These are phyloP conservation scores for Thymelicus acteon DNA, from an alignment of 2,888 invertebrate genomes.

Conservation along the genomic window DNA sequence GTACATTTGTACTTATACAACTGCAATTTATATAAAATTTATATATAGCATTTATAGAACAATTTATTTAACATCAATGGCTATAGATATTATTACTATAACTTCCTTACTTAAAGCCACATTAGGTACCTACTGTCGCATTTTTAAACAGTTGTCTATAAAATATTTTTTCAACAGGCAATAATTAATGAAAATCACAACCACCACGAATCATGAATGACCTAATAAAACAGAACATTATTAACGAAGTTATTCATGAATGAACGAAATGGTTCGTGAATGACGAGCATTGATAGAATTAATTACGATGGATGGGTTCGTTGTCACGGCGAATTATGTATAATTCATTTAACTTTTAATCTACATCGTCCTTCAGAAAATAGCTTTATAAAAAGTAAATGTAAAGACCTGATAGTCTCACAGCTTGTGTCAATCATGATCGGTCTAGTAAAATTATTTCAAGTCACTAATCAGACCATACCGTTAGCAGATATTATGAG, in stretches of 20 bases:
- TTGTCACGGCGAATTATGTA: constrained; percentile 19
- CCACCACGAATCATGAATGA: background rate
- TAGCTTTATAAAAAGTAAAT: background rate
- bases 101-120: no score
- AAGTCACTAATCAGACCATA: no score
- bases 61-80: no score
- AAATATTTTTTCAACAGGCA: no score
- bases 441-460: background rate
- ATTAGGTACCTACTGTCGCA: no score
- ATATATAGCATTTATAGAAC: no score
- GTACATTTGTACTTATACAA: no score
- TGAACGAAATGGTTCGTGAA: constrained; percentile 13
- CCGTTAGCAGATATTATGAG: no score
- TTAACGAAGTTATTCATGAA: constrained; percentile 5
- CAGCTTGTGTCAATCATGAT: background rate
- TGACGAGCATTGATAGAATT: constrained; percentile 17
- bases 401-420: background rate
- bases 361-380: constrained; percentile 9
- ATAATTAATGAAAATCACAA: no score
- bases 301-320: constrained; percentile 18
- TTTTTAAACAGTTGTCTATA: no score
- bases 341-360: constrained; percentile 21
- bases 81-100: no score
- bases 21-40: no score
- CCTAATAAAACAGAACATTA: background rate